Percentiles rank a stretch among this genome's conserved stretches.
These are phyloP conservation scores for Corvus moneduloides DNA, from an alignment of 2,113 vertebrate species.

Conservation along the genomic window DNA sequence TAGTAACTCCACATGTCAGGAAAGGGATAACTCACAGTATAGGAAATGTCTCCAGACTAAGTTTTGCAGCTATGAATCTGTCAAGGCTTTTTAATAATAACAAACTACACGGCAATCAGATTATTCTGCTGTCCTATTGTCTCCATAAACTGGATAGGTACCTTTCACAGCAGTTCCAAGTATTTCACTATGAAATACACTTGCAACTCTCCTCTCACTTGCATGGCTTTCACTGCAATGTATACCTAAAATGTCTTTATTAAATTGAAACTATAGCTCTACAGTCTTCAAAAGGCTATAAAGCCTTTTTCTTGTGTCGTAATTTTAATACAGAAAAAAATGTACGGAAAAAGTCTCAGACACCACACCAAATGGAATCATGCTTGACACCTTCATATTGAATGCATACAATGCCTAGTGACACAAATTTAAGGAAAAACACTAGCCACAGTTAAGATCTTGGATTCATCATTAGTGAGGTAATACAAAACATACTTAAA, in stretches of 20 bases:
- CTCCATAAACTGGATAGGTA: neutral
- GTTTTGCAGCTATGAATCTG: neutral
- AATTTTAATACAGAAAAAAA: neutral
- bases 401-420: neutral
- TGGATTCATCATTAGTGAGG: neutral
- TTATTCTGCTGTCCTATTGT: neutral
- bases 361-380: neutral
- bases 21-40: neutral
- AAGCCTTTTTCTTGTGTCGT: neutral
- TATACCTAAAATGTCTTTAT: neutral
- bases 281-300: neutral
- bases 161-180: neutral
- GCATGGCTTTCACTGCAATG: neutral
- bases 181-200: neutral
- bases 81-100: neutral
- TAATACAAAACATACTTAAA: neutral
- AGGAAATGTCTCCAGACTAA: neutral
- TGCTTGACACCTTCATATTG: neutral
- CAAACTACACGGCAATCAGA: neutral
- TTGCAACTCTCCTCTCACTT: neutral
- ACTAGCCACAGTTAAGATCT: neutral
- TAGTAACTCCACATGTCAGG: neutral
- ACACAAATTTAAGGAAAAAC: neutral
- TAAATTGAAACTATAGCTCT: neutral
- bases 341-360: neutral